Conservation (phyloP, 1,140 invertebrate genomes). For the Cotesia typhae region DNA sequence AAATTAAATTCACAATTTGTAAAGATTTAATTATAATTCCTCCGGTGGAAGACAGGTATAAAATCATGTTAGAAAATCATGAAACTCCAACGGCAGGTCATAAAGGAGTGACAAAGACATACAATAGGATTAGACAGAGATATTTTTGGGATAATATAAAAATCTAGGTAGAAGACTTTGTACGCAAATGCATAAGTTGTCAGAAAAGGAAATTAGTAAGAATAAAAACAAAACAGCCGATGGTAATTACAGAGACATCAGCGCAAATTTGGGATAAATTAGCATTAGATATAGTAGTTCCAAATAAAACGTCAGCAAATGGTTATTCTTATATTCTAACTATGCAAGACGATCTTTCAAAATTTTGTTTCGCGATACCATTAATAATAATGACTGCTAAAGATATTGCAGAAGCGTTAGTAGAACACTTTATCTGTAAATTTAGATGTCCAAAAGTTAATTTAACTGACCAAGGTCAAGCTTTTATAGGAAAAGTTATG, state of each 20-base stretch:
- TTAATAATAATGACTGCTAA: slow-evolving; percentile 38
- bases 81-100: slow-evolving; percentile 38
- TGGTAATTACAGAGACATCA: slow-evolving; percentile 39
- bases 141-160: too few species aligned
- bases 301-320: slow-evolving; percentile 20
- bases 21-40: slow-evolving; percentile 22
- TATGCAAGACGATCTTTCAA: slow-evolving; percentile 48
- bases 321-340: slow-evolving; percentile 38
- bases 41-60: background rate
- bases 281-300: slow-evolving; percentile 36
- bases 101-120: slow-evolving; percentile 38
- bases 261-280: slow-evolving; percentile 36
- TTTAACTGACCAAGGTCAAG: slow-evolving; percentile 47
- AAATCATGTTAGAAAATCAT: slow-evolving; percentile 27
- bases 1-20: slow-evolving; percentile 31
- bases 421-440: slow-evolving; percentile 40
- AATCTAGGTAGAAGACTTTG: too few species aligned
- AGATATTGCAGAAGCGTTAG: slow-evolving; percentile 42
- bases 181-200: too few species aligned
- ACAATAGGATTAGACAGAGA: slow-evolving; percentile 31
- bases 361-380: slow-evolving; percentile 42
- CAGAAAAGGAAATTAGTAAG: too few species aligned
- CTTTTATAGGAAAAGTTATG: slow-evolving; percentile 43
- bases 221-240: too few species aligned
- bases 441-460: slow-evolving; percentile 45